These are phyloP conservation scores for Thymallus thymallus DNA, from an alignment of 2,113 vertebrate genomes.

Conservation along the genomic window DNA sequence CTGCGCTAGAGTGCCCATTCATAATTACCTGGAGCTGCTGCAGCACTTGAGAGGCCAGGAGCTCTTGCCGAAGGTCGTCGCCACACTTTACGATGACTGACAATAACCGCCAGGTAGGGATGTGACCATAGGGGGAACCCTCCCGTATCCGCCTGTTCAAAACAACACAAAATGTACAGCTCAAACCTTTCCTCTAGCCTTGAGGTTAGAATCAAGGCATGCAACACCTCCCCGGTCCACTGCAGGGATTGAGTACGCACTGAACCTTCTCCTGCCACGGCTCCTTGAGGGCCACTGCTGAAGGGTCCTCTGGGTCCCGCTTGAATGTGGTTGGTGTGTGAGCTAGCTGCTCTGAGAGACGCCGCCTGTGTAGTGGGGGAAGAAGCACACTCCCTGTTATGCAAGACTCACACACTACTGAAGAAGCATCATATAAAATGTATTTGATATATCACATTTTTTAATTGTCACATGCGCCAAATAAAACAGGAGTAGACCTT, in stretches of 20 bases:
- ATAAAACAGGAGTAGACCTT: too few relatives aligned
- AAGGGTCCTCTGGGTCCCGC: conserved; percentile 91
- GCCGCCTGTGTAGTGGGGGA: conserved; percentile 69
- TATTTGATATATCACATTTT: too few relatives aligned
- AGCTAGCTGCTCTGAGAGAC: conserved; percentile 92
- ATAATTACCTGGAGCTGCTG: conserved; percentile 88
- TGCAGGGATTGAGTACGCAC: conserved; percentile 61
- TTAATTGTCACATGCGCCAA: too few relatives aligned
- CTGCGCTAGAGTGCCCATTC: neutral
- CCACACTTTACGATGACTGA: conserved; percentile 97
- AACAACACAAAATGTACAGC: neutral
- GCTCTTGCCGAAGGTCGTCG: conserved; percentile 92
- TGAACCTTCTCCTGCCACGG: conserved; percentile 97
- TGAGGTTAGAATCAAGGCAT: too few relatives aligned
- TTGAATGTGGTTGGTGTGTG: conserved; percentile 90
- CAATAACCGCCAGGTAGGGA: conserved; percentile 89
- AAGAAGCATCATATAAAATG: too few relatives aligned
- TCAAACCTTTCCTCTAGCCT: too few relatives aligned
- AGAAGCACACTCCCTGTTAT: conserved; percentile 8
- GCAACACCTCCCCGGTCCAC: too few relatives aligned
- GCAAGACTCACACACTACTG: too few relatives aligned
- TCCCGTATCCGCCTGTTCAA: conserved; percentile 86
- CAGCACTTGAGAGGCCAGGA: conserved; percentile 91
- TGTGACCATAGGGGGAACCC: conserved; percentile 90
- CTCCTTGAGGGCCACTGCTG: conserved; percentile 94